Evolutionary conservation across 1,140 invertebrate species (phyloP).

Genomic region (Tribolium madens): DNA sequence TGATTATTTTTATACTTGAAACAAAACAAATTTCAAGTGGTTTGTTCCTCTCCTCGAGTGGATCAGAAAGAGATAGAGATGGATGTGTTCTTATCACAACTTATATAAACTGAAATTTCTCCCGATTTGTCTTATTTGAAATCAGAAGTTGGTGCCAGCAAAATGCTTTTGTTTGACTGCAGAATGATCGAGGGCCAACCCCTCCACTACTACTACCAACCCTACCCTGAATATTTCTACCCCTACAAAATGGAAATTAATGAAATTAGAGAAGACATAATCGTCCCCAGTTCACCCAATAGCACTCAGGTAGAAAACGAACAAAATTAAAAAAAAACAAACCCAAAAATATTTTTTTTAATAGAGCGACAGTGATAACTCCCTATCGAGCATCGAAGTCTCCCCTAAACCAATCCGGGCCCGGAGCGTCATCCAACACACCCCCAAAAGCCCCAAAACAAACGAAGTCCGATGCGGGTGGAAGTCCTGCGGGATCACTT

Average conservation of each 20-base stretch:
- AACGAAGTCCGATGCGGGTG: constrained; percentile 61
- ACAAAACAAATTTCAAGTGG: constrained; percentile 26
- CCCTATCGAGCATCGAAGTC: constrained; percentile 63
- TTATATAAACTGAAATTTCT: constrained; percentile 27
- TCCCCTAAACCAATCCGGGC: constrained; percentile 56
- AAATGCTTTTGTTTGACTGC: constrained; percentile 58
- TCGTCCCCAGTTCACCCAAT: constrained; percentile 58
- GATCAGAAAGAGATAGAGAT: constrained; percentile 9
- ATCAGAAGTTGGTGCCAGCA: background rate
- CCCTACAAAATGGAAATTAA: constrained; percentile 40
- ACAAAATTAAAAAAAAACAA: background rate
- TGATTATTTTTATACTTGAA: constrained; percentile 14
- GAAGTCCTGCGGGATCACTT: constrained; percentile 62
- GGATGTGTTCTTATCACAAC: constrained; percentile 12
- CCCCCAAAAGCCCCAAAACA: constrained; percentile 53
- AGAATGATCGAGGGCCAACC: constrained; percentile 63
- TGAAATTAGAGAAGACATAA: constrained; percentile 56
- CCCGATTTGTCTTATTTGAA: constrained; percentile 8
- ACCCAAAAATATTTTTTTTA: constrained; percentile 17
- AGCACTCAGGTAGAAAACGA: constrained; percentile 59
- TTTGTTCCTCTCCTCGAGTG: constrained; percentile 15
- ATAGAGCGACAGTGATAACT: constrained; percentile 65
- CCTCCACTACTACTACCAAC: constrained; percentile 57
- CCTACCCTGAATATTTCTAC: constrained; percentile 53
- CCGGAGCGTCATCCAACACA: constrained; percentile 37